These are phyloP conservation scores for Branchinecta lindahli DNA, from an alignment of 1,140 invertebrate species.

Conservation along the genomic window DNA sequence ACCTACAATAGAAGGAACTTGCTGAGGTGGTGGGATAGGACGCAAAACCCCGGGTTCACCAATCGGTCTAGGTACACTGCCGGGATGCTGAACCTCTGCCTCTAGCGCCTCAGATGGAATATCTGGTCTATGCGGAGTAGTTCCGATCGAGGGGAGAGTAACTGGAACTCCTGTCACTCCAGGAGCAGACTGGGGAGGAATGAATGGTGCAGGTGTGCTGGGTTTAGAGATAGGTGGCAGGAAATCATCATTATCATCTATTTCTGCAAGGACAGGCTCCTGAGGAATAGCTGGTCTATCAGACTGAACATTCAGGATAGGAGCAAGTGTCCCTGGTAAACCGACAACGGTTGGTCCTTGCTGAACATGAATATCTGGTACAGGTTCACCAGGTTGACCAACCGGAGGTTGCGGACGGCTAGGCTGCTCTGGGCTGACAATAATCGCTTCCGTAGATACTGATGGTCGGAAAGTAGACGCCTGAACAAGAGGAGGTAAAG, in stretches of 20 bases:
- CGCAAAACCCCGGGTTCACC: neutral
- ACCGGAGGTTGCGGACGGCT: neutral
- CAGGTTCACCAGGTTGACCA: neutral
- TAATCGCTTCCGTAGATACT: neutral
- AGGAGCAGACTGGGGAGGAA: neutral
- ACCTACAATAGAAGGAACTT: slow-evolving; percentile 8
- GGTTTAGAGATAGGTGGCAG: neutral
- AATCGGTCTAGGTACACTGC: neutral
- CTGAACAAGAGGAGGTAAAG: neutral
- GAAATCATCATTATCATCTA: neutral
- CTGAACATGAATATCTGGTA: neutral
- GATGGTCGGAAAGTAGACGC: neutral
- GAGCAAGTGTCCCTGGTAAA: neutral
- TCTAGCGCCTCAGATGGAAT: neutral
- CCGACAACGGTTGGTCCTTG: neutral
- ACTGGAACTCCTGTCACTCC: neutral
- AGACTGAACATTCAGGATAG: neutral
- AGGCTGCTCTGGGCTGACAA: neutral
- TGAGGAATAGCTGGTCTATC: neutral
- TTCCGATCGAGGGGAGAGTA: neutral
- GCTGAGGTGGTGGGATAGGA: neutral
- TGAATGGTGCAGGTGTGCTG: neutral
- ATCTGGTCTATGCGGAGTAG: neutral
- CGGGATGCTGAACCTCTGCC: neutral
- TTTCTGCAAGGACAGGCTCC: neutral